These are phyloP conservation scores for Melanostoma scalare DNA, from an alignment of 2,888 invertebrate species.

Conservation along the genomic window DNA sequence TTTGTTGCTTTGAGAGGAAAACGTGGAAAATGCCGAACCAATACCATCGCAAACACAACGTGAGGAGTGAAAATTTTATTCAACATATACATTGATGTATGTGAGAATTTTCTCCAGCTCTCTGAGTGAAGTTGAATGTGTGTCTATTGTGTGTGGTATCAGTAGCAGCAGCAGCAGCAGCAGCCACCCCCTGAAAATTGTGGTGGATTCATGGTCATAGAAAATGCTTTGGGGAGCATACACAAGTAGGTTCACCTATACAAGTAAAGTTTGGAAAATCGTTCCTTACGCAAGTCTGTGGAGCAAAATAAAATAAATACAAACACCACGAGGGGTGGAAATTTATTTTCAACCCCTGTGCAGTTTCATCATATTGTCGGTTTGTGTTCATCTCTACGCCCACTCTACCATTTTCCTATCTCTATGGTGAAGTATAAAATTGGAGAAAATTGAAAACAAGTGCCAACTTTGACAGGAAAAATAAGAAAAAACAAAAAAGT, in stretches of 20 bases:
- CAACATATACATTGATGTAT: slow-evolving; percentile 62
- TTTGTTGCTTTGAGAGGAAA: slow-evolving; percentile 49
- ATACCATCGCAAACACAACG: slow-evolving; percentile 18
- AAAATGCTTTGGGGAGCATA: slow-evolving; percentile 45
- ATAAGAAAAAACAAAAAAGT: slow-evolving; percentile 26
- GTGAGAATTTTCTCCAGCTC: slow-evolving; percentile 68
- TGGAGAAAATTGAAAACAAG: slow-evolving; percentile 62
- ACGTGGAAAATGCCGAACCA: slow-evolving; percentile 64
- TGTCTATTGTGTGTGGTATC: neutral
- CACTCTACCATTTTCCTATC: slow-evolving; percentile 56
- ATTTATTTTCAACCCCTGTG: slow-evolving; percentile 64
- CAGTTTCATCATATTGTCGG: slow-evolving; percentile 27
- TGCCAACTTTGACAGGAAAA: slow-evolving; percentile 57
- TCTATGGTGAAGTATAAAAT: slow-evolving; percentile 64
- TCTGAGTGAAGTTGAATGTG: slow-evolving; percentile 42
- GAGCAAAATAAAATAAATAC: slow-evolving; percentile 56
- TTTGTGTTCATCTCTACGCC: slow-evolving; percentile 58
- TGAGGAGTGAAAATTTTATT: slow-evolving; percentile 52
- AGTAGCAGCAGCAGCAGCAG: neutral
- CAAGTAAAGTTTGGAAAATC: slow-evolving; percentile 46
- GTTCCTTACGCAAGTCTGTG: slow-evolving; percentile 74
- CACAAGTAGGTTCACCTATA: slow-evolving; percentile 27
- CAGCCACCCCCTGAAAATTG: slow-evolving; percentile 61
- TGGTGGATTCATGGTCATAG: slow-evolving; percentile 48
- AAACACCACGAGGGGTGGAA: slow-evolving; percentile 63